Conservation (phyloP, 1,140 invertebrate genomes). For the Phymorhynchus buccinoides region DNA sequence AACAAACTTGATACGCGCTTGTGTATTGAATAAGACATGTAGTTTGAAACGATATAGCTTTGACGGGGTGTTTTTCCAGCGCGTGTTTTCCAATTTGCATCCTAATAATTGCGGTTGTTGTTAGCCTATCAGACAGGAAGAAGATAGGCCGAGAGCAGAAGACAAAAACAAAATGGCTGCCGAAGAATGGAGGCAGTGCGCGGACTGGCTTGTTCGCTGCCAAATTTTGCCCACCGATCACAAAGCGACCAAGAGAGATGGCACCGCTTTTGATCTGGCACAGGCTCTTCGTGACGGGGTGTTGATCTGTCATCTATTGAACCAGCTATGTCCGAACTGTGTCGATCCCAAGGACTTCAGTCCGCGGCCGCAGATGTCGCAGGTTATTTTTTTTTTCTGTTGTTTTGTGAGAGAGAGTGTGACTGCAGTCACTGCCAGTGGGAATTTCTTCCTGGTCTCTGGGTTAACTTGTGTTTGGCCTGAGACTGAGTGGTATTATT, state of each 20-base stretch:
- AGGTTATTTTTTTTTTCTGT: slow-evolving; percentile 78
- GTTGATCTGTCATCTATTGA: slow-evolving; percentile 91
- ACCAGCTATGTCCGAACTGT: slow-evolving; percentile 85
- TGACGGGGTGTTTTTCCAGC: background rate
- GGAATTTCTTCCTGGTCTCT: slow-evolving; percentile 7
- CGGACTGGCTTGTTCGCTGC: slow-evolving; percentile 90
- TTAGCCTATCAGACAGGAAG: background rate
- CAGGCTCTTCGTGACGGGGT: slow-evolving; percentile 90
- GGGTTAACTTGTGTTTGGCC: too few relatives aligned
- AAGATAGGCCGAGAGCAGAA: slow-evolving; percentile 48
- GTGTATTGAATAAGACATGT: background rate
- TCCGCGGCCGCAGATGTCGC: slow-evolving; percentile 94
- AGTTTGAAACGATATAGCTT: background rate
- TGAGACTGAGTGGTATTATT: too few relatives aligned
- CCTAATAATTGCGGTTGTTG: background rate
- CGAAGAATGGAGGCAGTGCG: slow-evolving; percentile 87
- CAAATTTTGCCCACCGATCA: slow-evolving; percentile 89
- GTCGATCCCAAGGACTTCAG: slow-evolving; percentile 94
- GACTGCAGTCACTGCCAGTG: too few relatives aligned
- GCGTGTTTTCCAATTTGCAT: background rate
- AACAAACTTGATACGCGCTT: background rate
- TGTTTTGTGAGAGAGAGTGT: background rate
- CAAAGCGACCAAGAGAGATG: slow-evolving; percentile 72
- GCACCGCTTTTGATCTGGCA: slow-evolving; percentile 74
- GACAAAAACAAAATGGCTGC: slow-evolving; percentile 64